Evolutionary conservation across 30 jellyfish, hydroid and myxozoan genomes (phyloP), one percentile per base, ranked within the genome.

Genomic region (Hydractinia symbiolongicarpus): DNA sequence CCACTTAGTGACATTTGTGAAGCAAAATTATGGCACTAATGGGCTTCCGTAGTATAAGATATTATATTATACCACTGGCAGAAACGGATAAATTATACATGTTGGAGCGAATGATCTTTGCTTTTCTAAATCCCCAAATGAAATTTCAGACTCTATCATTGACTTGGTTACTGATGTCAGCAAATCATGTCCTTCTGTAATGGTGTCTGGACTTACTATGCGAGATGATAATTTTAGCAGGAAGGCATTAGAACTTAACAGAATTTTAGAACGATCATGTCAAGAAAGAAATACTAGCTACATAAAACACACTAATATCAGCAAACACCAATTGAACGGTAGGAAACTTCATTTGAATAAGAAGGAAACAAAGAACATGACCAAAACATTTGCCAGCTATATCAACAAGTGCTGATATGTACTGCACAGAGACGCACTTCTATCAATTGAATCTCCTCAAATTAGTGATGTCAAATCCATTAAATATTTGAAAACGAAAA

Each of bases 161-260:
- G 68, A 57, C n/a, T 57, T 57, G n/a, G 68, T 57, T 57, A 57
- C 68, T 9, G 68, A 57, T 9, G n/a, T n/a, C 68, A 57, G 68
- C n/a, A 57, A 57, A 9, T 57, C 68, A n/a, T 57, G 68, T n/a
- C 68, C 10, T 9, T 10, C 68, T 9, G 68, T 57, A 57, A 57
- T 57, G 68, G 68, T n/a, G 68, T 57, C 68, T 57, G 68, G 68
- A 57, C 68, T 57, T n/a, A n/a, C n/a, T n/a, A n/a, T n/a, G n/a
- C 68, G 68, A 57, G 68, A 57, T 57, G 68, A 57, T n/a, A 57
- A 57, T n/a, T 57, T 57, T n/a, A n/a, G n/a, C 10, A 10, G 13
- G n/a, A 57, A 57, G 68, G 10, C 68, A 10, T 9, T 57, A 57
- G 68, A n/a, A n/a, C n/a, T n/a, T n/a, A 57, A 57, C 68, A 57